Base-by-base conservation (phyloP, 2,113 vertebrate genomes). In the Vimba vimba region DNA sequence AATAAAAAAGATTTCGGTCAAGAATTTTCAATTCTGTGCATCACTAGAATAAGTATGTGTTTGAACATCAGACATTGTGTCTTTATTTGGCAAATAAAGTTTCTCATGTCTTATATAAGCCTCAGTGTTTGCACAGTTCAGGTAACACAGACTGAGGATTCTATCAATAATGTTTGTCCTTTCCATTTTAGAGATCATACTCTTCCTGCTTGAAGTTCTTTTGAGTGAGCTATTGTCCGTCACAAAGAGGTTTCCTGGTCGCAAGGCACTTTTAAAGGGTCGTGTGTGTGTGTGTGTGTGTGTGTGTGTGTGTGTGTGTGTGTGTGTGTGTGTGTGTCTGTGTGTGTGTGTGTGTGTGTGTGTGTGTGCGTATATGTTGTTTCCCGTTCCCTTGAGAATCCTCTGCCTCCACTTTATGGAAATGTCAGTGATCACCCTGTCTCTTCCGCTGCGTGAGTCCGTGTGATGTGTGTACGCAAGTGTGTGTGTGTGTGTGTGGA, bases 371-470 rank as follows among this genome's bases (percentile, higher is more conserved):
- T 43, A 30, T 69, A 55, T 55, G 66, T 73, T 39, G 47, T 73
- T 83, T 83, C 33, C 30, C 1, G 6, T 74, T 73, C 66, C 82
- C 82, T 73, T 36, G 33, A 83, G 50, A 57, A 55, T 83, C 23
- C 36, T 83, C 52, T 73, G 27, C 68, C 82, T 83, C 27, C 82
- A 83, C 82, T 83, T 83, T 83, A 83, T 83, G 82, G 50, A 83
- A 83, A 83, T 83, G 82, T 83, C 82, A 83, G 68, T 83, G 82
- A 83, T 83, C 82, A 83, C 62, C 68, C 50, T 73, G 82, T 83
- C 82, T 74, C 66, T 83, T 83, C 82, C 68, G 15, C 68, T 80
- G 84, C 23, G 62, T 86, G 76, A 71, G 64, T 47, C 45, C 3
- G 62, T 21, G 59, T 66, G 39, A 82, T 85, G 84, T 57, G 75